Percentiles rank a stretch among this genome's conserved stretches.
Conservation (phyloP, 2,797 vertebrate genomes). For the Mallotus villosus region DNA sequence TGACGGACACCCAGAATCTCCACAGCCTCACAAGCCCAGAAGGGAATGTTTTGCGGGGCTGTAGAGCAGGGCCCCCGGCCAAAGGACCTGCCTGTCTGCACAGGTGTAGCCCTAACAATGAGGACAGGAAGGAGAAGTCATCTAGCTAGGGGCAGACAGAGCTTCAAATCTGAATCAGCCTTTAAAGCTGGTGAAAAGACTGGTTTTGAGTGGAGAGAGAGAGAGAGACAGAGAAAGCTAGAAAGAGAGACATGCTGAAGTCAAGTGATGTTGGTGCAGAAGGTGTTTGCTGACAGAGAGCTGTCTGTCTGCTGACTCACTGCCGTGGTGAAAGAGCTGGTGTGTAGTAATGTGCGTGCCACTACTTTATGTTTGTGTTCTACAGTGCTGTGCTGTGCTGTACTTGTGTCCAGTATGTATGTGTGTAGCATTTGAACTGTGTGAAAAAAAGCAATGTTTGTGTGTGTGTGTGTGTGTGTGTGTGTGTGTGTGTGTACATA, state of each 20-base stretch:
- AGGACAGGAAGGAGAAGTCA: too few species aligned
- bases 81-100: too few species aligned
- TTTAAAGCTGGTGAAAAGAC: too few species aligned
- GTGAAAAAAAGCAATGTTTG: constrained; percentile 4
- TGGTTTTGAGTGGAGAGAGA: too few species aligned
- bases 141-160: too few species aligned
- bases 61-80: too few species aligned
- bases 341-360: background rate
- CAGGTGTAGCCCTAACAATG: too few species aligned
- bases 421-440: constrained; percentile 25
- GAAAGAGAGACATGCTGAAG: constrained; percentile 42
- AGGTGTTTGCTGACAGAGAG: constrained; percentile 55
- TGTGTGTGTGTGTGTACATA: constrained; percentile 28
- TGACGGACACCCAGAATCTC: constrained; percentile 25
- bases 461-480: constrained; percentile 9
- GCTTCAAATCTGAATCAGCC: too few species aligned
- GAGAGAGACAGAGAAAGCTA: background rate
- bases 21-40: background rate
- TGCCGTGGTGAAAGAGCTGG: constrained; percentile 39
- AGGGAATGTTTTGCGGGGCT: too few species aligned
- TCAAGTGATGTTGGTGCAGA: constrained; percentile 14
- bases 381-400: too few species aligned
- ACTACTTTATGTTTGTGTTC: background rate
- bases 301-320: constrained; percentile 65
- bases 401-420: background rate